phyloP scores from a whole-genome alignment of 2,113 vertebrate genomes.

The Carettochelys insculpta region DNA sequence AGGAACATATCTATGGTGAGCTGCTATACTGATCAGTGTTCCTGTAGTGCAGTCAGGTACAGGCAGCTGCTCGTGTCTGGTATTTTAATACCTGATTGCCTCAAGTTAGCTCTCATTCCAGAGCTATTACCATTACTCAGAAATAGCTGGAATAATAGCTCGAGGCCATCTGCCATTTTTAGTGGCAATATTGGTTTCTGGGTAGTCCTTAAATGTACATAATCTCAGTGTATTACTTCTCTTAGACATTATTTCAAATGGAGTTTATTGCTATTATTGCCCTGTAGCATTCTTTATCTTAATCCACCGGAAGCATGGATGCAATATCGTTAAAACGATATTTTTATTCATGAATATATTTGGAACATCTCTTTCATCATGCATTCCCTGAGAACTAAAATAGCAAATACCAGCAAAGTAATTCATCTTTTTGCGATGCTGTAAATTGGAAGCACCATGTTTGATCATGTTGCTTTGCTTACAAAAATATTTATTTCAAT shows the following conservation, averaged over 20 bases:
- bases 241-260: conserved; percentile 61
- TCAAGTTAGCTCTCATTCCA: conserved; percentile 74
- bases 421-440: conserved; percentile 36
- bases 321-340: conserved; percentile 49
- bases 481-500: conserved; percentile 63
- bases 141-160: conserved; percentile 66
- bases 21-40: conserved; percentile 54
- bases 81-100: conserved; percentile 73
- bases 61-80: conserved; percentile 54
- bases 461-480: conserved; percentile 50
- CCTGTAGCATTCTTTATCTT: conserved; percentile 45
- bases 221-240: background rate
- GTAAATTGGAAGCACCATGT: conserved; percentile 58
- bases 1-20: conserved; percentile 35
- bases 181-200: conserved; percentile 56
- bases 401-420: conserved; percentile 54
- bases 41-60: conserved; percentile 65
- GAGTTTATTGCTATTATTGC: conserved; percentile 11
- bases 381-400: conserved; percentile 64
- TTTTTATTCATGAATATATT: conserved; percentile 65
- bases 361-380: conserved; percentile 59
- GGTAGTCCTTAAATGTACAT: conserved; percentile 50
- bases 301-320: conserved; percentile 46
- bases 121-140: conserved; percentile 64
- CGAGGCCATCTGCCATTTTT: conserved; percentile 58